These are phyloP conservation scores for Drosophila subpulchrella DNA, from an alignment of 1,140 invertebrate genomes.

Conservation along the genomic window DNA sequence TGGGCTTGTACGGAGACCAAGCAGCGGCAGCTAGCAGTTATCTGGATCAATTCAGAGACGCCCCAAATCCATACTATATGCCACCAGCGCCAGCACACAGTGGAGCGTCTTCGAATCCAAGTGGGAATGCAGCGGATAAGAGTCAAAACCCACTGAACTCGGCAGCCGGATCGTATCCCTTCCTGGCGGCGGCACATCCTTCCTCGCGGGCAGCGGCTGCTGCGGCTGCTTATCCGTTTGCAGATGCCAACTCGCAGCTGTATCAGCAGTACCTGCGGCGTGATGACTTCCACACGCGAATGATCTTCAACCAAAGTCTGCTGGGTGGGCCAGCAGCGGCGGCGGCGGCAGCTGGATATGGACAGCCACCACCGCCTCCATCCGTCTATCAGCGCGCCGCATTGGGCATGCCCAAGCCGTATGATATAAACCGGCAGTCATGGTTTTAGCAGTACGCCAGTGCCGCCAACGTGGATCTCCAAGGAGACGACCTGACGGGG, in stretches of 20 bases:
- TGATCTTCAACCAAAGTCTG: constrained; percentile 87
- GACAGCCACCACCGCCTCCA: constrained; percentile 86
- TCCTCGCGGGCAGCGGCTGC: constrained; percentile 82
- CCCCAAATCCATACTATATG: constrained; percentile 86
- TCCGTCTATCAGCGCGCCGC: constrained; percentile 86
- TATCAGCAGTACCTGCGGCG: constrained; percentile 90
- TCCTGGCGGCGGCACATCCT: constrained; percentile 83
- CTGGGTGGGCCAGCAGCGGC: constrained; percentile 85
- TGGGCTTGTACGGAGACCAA: constrained; percentile 87
- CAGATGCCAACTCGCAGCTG: constrained; percentile 87
- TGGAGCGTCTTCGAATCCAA: constrained; percentile 81
- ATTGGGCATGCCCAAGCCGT: constrained; percentile 88
- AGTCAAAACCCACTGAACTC: constrained; percentile 64
- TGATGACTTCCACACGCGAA: constrained; percentile 86
- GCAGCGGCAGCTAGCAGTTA: constrained; percentile 85
- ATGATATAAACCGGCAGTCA: constrained; percentile 85
- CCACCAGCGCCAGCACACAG: constrained; percentile 86
- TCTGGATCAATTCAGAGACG: constrained; percentile 87
- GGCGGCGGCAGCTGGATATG: constrained; percentile 85
- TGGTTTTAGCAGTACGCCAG: constrained; percentile 84
- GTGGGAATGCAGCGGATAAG: constrained; percentile 78
- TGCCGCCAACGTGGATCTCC: constrained; percentile 77
- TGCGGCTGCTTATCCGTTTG: constrained; percentile 86
- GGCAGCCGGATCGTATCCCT: constrained; percentile 73
- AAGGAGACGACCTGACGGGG: constrained; percentile 72